Evolutionary conservation across 2,797 vertebrate genomes (phyloP), one percentile per base, ranked within the genome.

Genomic region (Xiphophorus birchmanni): DNA sequence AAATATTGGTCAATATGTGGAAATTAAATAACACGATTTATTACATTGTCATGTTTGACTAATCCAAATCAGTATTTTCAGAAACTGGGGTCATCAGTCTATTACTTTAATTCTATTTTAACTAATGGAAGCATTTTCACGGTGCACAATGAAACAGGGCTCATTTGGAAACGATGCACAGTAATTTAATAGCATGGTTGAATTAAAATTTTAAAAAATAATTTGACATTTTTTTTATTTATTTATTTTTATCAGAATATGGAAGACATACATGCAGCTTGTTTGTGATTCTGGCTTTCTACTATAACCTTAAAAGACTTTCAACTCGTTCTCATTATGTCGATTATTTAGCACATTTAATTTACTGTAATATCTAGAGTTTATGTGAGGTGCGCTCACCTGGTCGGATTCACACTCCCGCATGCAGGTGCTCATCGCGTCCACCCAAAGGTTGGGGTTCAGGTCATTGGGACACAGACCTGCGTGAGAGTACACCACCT

Each of bases 361-460:
- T 35, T 32, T 32, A 37, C 17, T 3, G 10, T 23, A 42, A 26
- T 10, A 26, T 26, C 37, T 1, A 40, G 35, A 23, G 65, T 40
- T 17, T 5, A 5, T 23, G 32, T 18, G 69, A 56, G 54, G 15
- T 52, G 63, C 11, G 80, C 97, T 97, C 96, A 99, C 98, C 97
- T 97, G 97, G 86, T 99, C 98, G 0, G 97, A 93, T 75, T 98
- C 97, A 77, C 98, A 99, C 92, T 99, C 98, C 7, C 98, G 95
- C 95, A 96, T 95, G 95, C 98, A 99, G 94, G 98, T 99, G 93
- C 98, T 99, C 97, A 99, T 99, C 0, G 98, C 98, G 2, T 99
- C 98, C 84, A 99, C 98, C 98, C 98, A 99, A 89, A 99, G 96
- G 93, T 99, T 99, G 84, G 98, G 98, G 93, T 98, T 99, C 96